These are phyloP conservation scores for Brassicogethes aeneus DNA, from an alignment of 2,888 invertebrate species.

Conservation along the genomic window DNA sequence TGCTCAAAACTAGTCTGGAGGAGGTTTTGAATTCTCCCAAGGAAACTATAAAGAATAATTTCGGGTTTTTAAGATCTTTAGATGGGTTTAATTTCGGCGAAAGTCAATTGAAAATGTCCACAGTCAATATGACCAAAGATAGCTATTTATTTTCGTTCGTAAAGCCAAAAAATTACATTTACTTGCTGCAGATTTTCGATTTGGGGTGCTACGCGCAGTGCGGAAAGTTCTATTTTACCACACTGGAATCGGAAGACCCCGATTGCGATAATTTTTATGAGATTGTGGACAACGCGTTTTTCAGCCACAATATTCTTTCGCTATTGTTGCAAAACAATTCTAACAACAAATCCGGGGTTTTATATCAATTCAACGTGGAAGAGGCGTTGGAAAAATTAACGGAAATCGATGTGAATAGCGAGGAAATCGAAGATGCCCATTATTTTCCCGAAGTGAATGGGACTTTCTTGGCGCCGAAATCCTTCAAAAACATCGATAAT, in stretches of 20 bases:
- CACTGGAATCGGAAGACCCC: slow-evolving; percentile 4
- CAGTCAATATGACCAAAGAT: slow-evolving; percentile 45
- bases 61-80: slow-evolving; percentile 47
- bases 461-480: slow-evolving; percentile 45
- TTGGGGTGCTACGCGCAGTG: slow-evolving; percentile 40
- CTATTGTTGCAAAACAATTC: slow-evolving; percentile 49
- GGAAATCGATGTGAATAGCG: slow-evolving; percentile 18
- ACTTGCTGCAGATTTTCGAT: slow-evolving; percentile 44
- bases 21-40: slow-evolving; percentile 60
- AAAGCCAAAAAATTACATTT: slow-evolving; percentile 42
- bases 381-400: slow-evolving; percentile 32
- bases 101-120: slow-evolving; percentile 41
- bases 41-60: slow-evolving; percentile 54
- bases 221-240: slow-evolving; percentile 46
- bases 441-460: slow-evolving; percentile 44
- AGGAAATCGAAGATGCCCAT: slow-evolving; percentile 28
- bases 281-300: slow-evolving; percentile 67
- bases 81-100: slow-evolving; percentile 31
- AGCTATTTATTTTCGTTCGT: slow-evolving; percentile 47
- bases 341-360: slow-evolving; percentile 26
- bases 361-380: slow-evolving; percentile 27
- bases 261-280: slow-evolving; percentile 35
- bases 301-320: slow-evolving; percentile 63
- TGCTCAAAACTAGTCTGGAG: slow-evolving; percentile 56
- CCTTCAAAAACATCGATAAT: slow-evolving; percentile 55